Evolutionary conservation across 1,140 invertebrate genomes (phyloP).

Genomic region (Paramacrobiotus metropolitanus): DNA sequence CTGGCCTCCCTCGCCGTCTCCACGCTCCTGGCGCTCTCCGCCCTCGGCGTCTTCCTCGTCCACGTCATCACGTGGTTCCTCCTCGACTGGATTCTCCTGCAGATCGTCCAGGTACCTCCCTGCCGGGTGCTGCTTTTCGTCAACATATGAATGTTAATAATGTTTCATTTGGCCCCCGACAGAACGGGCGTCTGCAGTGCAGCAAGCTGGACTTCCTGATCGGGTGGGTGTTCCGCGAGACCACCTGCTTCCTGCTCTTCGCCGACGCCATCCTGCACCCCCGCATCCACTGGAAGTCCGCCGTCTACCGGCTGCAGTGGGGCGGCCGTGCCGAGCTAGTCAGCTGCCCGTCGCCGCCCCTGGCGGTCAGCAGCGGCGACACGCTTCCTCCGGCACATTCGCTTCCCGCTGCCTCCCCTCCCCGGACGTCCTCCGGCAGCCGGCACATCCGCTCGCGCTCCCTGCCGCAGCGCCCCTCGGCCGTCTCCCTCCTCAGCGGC

Average conservation of each 20-base stretch:
- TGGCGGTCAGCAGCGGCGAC: too few relatives aligned
- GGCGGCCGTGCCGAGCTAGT: slow-evolving; percentile 95
- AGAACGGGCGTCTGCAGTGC: too few relatives aligned
- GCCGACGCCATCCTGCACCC: slow-evolving; percentile 86
- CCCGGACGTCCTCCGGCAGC: slow-evolving; percentile 5
- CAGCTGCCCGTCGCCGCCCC: too few relatives aligned
- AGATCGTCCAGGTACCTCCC: slow-evolving; percentile 45
- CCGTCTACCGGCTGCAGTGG: slow-evolving; percentile 96
- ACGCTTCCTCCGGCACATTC: too few relatives aligned
- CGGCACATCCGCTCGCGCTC: slow-evolving; percentile 10
- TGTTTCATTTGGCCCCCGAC: too few relatives aligned
- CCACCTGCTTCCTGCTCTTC: slow-evolving; percentile 72
- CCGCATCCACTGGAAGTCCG: slow-evolving; percentile 84
- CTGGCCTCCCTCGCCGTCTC: slow-evolving; percentile 56
- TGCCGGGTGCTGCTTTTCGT: not conserved
- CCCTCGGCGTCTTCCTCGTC: slow-evolving; percentile 65
- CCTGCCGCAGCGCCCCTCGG: slow-evolving; percentile 12
- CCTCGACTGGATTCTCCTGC: slow-evolving; percentile 72
- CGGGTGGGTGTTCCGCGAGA: slow-evolving; percentile 86
- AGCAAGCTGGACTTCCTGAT: slow-evolving; percentile 63
- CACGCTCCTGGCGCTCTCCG: slow-evolving; percentile 59
- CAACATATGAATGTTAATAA: too few relatives aligned
- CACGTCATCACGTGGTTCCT: slow-evolving; percentile 86
- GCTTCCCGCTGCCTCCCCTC: slow-evolving; percentile 68
- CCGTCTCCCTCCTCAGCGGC: slow-evolving; percentile 9